phyloP scores from a whole-genome alignment of 2,888 invertebrate species.

The Pheosia tremula region DNA sequence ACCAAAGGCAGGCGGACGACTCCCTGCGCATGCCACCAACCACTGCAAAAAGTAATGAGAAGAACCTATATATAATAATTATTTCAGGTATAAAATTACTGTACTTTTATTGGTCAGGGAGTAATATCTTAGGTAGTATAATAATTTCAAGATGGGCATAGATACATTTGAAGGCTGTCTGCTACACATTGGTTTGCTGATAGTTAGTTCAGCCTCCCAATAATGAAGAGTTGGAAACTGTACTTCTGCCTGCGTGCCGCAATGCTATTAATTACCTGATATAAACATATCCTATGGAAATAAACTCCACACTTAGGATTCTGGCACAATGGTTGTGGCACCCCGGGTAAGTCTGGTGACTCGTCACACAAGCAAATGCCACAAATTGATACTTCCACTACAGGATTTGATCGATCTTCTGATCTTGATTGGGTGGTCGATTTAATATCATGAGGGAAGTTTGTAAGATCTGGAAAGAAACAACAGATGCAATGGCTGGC shows the following conservation, averaged over 20 bases:
- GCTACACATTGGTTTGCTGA: too few relatives aligned
- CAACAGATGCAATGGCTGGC: too few relatives aligned
- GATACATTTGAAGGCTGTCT: too few relatives aligned
- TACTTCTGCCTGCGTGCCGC: too few relatives aligned
- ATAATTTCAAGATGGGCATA: too few relatives aligned
- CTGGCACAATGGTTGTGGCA: slow-evolving; percentile 73
- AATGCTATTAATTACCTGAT: slow-evolving; percentile 51
- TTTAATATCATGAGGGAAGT: slow-evolving; percentile 39
- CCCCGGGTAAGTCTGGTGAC: slow-evolving; percentile 49
- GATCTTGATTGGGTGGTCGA: slow-evolving; percentile 7
- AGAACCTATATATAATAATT: too few relatives aligned
- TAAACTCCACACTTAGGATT: slow-evolving; percentile 64
- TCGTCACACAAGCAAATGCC: slow-evolving; percentile 68
- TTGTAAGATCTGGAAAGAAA: slow-evolving; percentile 46
- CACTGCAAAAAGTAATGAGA: slow-evolving; percentile 58
- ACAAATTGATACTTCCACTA: slow-evolving; percentile 45
- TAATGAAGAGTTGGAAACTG: too few relatives aligned
- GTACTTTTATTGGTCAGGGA: too few relatives aligned
- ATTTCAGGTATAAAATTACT: too few relatives aligned
- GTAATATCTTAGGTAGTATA: too few relatives aligned
- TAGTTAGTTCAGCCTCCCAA: too few relatives aligned
- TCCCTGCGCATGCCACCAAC: slow-evolving; percentile 67
- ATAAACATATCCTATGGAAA: slow-evolving; percentile 70
- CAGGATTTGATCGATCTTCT: slow-evolving; percentile 14
- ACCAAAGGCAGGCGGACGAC: slow-evolving; percentile 67